Percentiles rank a stretch among this genome's conserved stretches.
phyloP scores from a whole-genome alignment of 2,888 invertebrate species.

The Hyles lineata region DNA sequence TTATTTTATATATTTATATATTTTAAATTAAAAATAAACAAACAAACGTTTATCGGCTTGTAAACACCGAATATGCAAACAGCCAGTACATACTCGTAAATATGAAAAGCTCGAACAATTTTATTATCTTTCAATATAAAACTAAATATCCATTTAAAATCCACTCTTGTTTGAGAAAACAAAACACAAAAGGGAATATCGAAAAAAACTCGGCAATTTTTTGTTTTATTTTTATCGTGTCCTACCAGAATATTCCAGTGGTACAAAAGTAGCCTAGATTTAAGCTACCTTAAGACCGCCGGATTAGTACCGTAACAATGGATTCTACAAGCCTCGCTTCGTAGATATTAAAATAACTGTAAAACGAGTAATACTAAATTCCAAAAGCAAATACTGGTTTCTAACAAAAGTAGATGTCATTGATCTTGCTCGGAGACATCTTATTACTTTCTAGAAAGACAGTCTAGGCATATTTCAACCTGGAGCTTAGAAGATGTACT shows the following conservation, averaged over 20 bases:
- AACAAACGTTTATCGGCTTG: neutral
- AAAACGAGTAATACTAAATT: slow-evolving; percentile 1
- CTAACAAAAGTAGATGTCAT: neutral
- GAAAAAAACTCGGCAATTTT: slow-evolving; percentile 3
- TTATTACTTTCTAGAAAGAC: neutral
- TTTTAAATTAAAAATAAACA: neutral
- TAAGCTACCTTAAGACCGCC: slow-evolving; percentile 11
- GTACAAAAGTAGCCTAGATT: slow-evolving; percentile 19
- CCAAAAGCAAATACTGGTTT: neutral
- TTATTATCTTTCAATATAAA: neutral
- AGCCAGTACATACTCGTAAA: too few relatives aligned
- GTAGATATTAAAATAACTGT: neutral
- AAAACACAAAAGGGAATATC: neutral
- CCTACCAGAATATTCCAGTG: slow-evolving; percentile 7
- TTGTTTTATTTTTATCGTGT: slow-evolving; percentile 21
- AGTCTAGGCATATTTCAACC: neutral
- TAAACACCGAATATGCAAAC: neutral
- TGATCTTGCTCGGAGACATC: neutral
- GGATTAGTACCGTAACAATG: slow-evolving; percentile 15
- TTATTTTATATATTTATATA: neutral
- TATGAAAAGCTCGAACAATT: too few relatives aligned
- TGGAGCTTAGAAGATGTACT: neutral
- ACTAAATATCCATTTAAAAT: slow-evolving; percentile 7
- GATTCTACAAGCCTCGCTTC: neutral
- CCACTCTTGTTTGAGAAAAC: neutral